Conservation (phyloP, 2,888 invertebrate species). For the Dynastes tityus region DNA sequence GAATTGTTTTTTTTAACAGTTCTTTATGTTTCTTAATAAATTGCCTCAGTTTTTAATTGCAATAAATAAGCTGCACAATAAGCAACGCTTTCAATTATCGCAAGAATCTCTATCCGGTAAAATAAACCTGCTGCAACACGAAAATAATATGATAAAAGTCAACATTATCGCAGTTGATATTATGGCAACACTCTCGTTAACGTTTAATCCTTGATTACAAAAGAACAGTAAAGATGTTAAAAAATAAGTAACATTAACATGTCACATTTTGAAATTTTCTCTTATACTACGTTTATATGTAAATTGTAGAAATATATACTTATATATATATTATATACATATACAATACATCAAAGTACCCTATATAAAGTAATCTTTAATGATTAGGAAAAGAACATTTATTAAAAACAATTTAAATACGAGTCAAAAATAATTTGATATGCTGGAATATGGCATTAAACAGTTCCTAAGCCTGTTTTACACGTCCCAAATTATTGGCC, state of each 20-base stretch:
- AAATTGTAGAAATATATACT: conserved; percentile 27
- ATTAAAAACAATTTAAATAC: conserved; percentile 21
- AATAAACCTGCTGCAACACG: too few species aligned
- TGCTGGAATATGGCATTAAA: not conserved
- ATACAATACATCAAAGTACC: conserved; percentile 31
- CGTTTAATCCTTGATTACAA: conserved; percentile 2
- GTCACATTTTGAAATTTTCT: conserved; percentile 8
- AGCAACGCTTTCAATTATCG: too few species aligned
- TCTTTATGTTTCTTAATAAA: not conserved
- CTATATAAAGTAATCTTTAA: conserved; percentile 17
- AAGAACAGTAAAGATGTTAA: not conserved
- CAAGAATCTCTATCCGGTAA: too few species aligned
- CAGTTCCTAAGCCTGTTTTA: not conserved
- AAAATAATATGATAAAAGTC: not conserved
- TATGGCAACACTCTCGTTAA: not conserved
- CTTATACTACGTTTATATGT: conserved; percentile 19
- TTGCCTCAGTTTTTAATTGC: not conserved
- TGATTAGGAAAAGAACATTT: conserved; percentile 48
- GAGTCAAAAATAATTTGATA: conserved; percentile 10
- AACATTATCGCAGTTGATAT: not conserved
- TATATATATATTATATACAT: conserved; percentile 18
- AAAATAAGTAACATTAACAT: conserved; percentile 14
- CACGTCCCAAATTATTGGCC: too few species aligned
- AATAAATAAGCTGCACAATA: too few species aligned
- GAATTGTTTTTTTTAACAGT: not conserved